A percentile compares a stretch with the other conserved stretches of the same genome.
phyloP scores from a whole-genome alignment of 2,888 invertebrate genomes.

The Sialis lutaria region DNA sequence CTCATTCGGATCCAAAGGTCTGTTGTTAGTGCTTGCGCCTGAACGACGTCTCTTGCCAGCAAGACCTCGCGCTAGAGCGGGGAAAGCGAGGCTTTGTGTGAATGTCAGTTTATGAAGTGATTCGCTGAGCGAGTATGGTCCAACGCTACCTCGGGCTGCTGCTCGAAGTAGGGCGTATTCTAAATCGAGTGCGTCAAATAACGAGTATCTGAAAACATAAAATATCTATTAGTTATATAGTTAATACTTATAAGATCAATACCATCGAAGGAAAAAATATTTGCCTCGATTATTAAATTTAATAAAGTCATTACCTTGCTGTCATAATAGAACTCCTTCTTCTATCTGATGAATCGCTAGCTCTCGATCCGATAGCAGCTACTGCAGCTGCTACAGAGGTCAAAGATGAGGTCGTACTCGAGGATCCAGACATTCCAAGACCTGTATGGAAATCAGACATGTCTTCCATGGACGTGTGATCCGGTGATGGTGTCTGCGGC shows the following conservation, averaged over 20 bases:
- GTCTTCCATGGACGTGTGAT: slow-evolving; percentile 27
- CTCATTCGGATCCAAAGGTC: slow-evolving; percentile 41
- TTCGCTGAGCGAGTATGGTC: slow-evolving; percentile 51
- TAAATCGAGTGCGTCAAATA: slow-evolving; percentile 52
- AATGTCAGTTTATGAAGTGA: slow-evolving; percentile 56
- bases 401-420: slow-evolving; percentile 38
- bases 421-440: slow-evolving; percentile 26
- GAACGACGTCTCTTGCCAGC: slow-evolving; percentile 42
- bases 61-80: slow-evolving; percentile 47
- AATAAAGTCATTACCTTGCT: slow-evolving; percentile 18
- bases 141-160: slow-evolving; percentile 51
- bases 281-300: background rate
- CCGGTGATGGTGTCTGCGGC: slow-evolving; percentile 24
- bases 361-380: slow-evolving; percentile 16
- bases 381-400: slow-evolving; percentile 30
- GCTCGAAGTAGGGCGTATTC: slow-evolving; percentile 51
- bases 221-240: slow-evolving; percentile 8
- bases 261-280: too few species aligned
- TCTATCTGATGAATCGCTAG: slow-evolving; percentile 27
- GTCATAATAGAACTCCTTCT: slow-evolving; percentile 41
- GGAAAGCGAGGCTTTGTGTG: slow-evolving; percentile 55
- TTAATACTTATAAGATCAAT: too few species aligned
- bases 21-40: slow-evolving; percentile 27
- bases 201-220: slow-evolving; percentile 30
- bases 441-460: slow-evolving; percentile 27